Evolutionary conservation across 2,888 invertebrate genomes (phyloP).

Genomic region (Omphaloscelis lunosa): DNA sequence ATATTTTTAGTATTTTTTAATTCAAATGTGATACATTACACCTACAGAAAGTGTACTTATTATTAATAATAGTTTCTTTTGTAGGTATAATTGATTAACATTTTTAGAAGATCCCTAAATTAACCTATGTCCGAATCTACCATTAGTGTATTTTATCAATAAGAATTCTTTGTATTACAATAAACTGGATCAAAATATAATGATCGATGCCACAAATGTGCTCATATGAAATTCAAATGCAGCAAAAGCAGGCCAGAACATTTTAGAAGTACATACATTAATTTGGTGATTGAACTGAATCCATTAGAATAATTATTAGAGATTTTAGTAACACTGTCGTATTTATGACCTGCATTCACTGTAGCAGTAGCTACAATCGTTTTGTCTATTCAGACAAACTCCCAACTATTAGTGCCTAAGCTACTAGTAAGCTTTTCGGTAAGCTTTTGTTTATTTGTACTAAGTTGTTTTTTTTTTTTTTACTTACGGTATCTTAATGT

Average conservation of each 20-base stretch:
- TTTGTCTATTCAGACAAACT: too few relatives aligned
- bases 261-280: neutral
- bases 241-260: too few relatives aligned
- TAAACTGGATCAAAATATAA: neutral
- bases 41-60: neutral
- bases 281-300: conserved; percentile 5
- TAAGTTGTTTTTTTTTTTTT: too few relatives aligned
- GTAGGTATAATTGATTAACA: neutral
- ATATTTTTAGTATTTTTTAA: too few relatives aligned
- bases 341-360: neutral
- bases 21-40: neutral
- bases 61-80: neutral
- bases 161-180: neutral
- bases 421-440: neutral
- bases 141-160: neutral
- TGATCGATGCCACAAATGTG: neutral
- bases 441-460: too few relatives aligned
- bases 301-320: conserved; percentile 10
- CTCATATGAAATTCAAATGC: neutral
- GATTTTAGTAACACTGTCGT: neutral
- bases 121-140: neutral
- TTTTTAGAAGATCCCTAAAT: neutral
- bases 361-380: neutral
- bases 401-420: too few relatives aligned
- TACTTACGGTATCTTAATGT: too few relatives aligned